Evolutionary conservation across 2,113 vertebrate species (phyloP), one percentile per base, ranked within the genome.

Genomic region (Tichodroma muraria): DNA sequence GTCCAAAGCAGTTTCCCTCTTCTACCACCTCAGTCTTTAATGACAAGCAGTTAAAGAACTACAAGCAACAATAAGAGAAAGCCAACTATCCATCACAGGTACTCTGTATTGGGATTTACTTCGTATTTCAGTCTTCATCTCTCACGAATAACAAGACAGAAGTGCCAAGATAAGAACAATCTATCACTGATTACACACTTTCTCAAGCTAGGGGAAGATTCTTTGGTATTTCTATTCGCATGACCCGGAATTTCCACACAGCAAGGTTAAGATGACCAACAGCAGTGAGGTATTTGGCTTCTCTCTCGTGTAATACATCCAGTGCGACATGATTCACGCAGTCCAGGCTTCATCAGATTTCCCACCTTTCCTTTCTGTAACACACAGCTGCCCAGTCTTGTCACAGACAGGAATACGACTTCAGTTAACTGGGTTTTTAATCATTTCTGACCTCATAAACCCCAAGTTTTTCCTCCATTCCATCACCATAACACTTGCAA

Each of bases 21-120:
- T 93, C 75, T 61, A 49, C 83, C 54, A 77, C 85, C 87, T 85
- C 72, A 59, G n/a, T 57, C 61, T 84, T 93, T 90, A 95, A 88
- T 63, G 59, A 88, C 60, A 83, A 80, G 47, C 60, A 90, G 52
- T 80, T 93, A 85, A 88, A 94, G 85, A 15, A 80, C 64, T 66
- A 56, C 31, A 78, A 93, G 57, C 35, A 84, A 78, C 35, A 78
- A 78, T 70, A 95, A 86, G 25, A 86, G 52, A 95, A 90, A 92
- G 22, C 56, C 72, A 84, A 52, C 21, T n/a, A 75, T 24, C 50
- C 71, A 94, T 71, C 76, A 80, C 60, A 49, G 38, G 6, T 2
- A 0, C 38, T 56, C 53, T 56, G 11, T 37, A 49, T 18, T 76
- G 87, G 68, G 25, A 78, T 75, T 89, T 91, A 65, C 79, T 73